Base-by-base conservation (phyloP, 2,888 invertebrate genomes). In the Pycnomerus fuliginosus region DNA sequence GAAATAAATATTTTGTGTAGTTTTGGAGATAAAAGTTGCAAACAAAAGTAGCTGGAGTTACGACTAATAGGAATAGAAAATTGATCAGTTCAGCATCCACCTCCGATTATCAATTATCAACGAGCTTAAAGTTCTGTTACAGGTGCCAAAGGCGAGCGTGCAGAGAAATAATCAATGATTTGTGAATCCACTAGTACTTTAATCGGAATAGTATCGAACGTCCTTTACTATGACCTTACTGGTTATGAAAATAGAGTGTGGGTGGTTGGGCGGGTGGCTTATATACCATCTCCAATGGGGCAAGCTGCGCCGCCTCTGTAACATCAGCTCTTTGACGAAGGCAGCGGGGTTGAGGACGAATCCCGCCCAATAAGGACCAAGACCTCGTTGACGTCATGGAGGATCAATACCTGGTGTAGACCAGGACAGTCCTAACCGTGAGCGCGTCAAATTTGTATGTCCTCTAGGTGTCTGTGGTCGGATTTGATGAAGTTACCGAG, bases 401-500 rank as follows among this genome's bases (percentile, higher is more conserved):
- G 61, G 65, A 72, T 72, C 72, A 69, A 72, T 72, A 71, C 60
- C 57, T 52, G 53, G 54, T 57, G 42, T 30, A 30, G 47, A 47
- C 42, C 61, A 62, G 64, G 54, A 60, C 67, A 66, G 67, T 67
- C 59, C 64, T 61, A 53, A 57, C 56, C 57, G 61, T 52, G 64
- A 59, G 57, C 58, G 61, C 69, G 64, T 55, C 61, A 58, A 61
- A 61, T 52, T 60, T 62, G 63, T 62, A 59, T 56, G 61, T 60
- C 58, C 47, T 50, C 22, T 27, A 40, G 40, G 40, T 44, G 48
- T 50, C 45, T 40, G 46, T 58, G 52, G 53, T 52, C 48, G 40
- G 48, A 46, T 62, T 66, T 66, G 61, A 70, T 70, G 69, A 67
- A 54, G 61, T 57, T 61, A 62, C 71, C 68, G 74, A 74, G 77